Conservation (phyloP, 2,797 vertebrate species). For the Psittacula echo region DNA sequence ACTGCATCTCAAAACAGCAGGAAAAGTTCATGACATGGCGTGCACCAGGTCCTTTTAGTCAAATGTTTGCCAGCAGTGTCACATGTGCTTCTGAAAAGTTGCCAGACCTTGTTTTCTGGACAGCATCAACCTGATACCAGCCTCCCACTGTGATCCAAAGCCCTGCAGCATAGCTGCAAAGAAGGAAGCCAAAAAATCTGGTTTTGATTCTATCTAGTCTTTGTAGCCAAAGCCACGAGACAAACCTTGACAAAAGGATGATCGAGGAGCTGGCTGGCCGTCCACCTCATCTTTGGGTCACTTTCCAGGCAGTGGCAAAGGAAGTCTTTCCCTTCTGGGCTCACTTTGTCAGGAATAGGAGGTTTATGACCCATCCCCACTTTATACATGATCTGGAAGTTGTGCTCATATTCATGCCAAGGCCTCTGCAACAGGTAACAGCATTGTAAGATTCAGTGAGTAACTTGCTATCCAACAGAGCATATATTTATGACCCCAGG, state of each 20-base stretch:
- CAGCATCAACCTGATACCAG: not conserved
- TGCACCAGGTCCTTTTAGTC: not conserved
- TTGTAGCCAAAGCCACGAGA: not conserved
- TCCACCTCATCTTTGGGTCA: slow-evolving; percentile 95
- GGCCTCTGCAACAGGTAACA: slow-evolving; percentile 84
- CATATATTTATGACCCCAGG: not conserved
- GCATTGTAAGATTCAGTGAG: not conserved
- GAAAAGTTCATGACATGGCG: not conserved
- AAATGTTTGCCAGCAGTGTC: not conserved
- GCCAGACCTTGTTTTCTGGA: not conserved
- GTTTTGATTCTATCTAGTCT: not conserved
- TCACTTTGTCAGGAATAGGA: slow-evolving; percentile 94
- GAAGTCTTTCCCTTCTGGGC: slow-evolving; percentile 97
- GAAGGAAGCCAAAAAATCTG: not conserved
- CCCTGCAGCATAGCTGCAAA: not conserved
- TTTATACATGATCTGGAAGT: slow-evolving; percentile 99
- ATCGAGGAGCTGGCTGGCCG: slow-evolving; percentile 95
- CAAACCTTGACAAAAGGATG: slow-evolving; percentile 97
- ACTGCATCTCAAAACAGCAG: not conserved
- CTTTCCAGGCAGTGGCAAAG: slow-evolving; percentile 96
- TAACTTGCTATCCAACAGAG: not conserved
- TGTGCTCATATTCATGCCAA: slow-evolving; percentile 99
- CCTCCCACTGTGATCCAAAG: not conserved
- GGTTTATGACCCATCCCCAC: slow-evolving; percentile 99
- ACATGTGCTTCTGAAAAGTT: not conserved